Percentiles rank a stretch among this genome's conserved stretches.
Conservation (phyloP, 2,113 vertebrate species). For the Brachypodius melanocephalos region DNA sequence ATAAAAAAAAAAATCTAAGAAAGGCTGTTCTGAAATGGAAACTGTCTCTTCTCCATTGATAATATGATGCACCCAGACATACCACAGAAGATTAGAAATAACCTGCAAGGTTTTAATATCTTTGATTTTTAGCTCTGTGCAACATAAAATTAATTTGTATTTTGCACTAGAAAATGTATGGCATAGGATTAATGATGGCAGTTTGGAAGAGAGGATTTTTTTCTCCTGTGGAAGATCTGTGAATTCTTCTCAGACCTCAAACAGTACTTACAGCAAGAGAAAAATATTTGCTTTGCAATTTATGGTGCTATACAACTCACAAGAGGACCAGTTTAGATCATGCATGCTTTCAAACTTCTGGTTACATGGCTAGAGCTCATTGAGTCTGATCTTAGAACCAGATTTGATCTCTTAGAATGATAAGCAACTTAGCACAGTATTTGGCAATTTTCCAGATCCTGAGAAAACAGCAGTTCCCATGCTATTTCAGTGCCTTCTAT, state of each 20-base stretch:
- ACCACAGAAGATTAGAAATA: neutral
- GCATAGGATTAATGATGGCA: constrained; percentile 2
- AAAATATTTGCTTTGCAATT: neutral
- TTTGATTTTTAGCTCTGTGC: neutral
- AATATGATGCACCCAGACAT: neutral
- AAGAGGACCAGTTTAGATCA: neutral
- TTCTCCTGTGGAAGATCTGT: neutral
- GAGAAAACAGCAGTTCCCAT: neutral
- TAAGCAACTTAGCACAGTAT: neutral
- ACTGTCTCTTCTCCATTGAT: neutral
- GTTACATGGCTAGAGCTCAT: neutral
- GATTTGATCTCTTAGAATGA: neutral
- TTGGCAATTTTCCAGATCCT: neutral
- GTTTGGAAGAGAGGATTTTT: neutral
- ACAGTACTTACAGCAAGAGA: neutral
- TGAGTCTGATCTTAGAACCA: neutral
- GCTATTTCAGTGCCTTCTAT: neutral
- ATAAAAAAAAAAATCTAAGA: neutral
- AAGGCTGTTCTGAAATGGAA: neutral
- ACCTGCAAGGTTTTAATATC: neutral
- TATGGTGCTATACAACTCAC: neutral
- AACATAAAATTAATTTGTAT: constrained; percentile 57
- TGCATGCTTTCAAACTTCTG: neutral
- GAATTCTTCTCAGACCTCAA: constrained; percentile 5
- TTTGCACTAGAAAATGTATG: constrained; percentile 34